Base-by-base conservation (phyloP, 2,888 invertebrate genomes). In the Dynastes grantii region DNA sequence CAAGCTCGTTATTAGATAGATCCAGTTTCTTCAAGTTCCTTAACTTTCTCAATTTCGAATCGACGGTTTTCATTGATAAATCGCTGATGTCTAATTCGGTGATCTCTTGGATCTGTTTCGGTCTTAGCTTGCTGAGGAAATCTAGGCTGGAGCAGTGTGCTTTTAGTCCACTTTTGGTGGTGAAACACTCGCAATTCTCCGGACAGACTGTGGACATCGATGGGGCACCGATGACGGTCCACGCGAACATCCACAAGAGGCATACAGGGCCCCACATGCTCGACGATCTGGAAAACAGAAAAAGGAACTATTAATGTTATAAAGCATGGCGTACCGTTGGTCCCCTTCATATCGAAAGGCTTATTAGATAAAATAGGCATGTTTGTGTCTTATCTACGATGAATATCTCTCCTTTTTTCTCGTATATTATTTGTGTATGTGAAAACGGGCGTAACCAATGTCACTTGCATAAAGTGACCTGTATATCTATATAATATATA, bases 161-260 rank as follows among this genome's bases (percentile, higher is more conserved):
- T 80, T 95, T 90, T 51, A 95, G 92, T 82, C 94, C 92, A 70
- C 92, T 86, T 94, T 94, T n/a, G 93, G 92, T 27, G 51, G 91
- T 90, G 81, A 91, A 91, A 85, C 93, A 92, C 70, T 89, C 87
- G 84, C 92, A 92, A 82, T 89, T 86, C 76, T 90, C 89, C 16
- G 92, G 92, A 83, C 92, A 92, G 77, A 89, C 85, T 32, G 85
- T 76, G 11, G 85, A 83, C 55, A 86, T 86, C 63, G 84, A 84
- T 8, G 84, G 80, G 53, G 83, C 84, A 45, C 83, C 67, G 73
- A 85, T 71, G 22, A 83, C 75, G 40, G 58, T 73, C 76, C 80
- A 77, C 64, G 78, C 16, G 27, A 80, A 76, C 29, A 78, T 77
- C 76, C 78, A 80, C 67, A 80, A 73, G 68, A 78, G 55, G 67